Evolutionary conservation across 2,797 vertebrate genomes (phyloP).

Genomic region (Trachurus trachurus): DNA sequence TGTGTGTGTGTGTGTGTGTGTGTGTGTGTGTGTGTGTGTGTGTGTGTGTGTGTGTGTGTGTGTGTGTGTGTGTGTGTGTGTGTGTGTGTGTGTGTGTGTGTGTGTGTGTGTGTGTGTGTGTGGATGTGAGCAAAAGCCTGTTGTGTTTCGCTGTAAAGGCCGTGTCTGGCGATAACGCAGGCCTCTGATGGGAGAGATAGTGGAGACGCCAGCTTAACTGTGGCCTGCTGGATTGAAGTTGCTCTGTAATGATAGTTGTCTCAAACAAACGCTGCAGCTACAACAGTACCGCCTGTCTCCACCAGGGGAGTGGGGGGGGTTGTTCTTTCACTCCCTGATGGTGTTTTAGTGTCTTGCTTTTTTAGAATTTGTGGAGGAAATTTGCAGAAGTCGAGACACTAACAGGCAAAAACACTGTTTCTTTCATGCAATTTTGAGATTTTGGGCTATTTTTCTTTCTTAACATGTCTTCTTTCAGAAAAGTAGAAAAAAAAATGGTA

Average conservation of each 20-base stretch:
- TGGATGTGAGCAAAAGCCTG: constrained; percentile 50
- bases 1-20: constrained; percentile 45
- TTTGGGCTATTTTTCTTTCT: no score
- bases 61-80: constrained; percentile 42
- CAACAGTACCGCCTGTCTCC: constrained; percentile 18
- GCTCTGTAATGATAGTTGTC: constrained; percentile 85
- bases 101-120: constrained; percentile 49
- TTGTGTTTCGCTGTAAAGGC: constrained; percentile 73
- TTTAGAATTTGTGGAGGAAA: constrained; percentile 33
- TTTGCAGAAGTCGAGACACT: constrained; percentile 55
- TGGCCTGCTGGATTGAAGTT: constrained; percentile 84
- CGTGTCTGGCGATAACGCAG: constrained; percentile 81
- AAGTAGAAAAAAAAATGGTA: no score
- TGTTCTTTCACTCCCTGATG: constrained; percentile 17
- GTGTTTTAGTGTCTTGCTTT: constrained; percentile 35
- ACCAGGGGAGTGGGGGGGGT: constrained; percentile 49
- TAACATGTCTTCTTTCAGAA: no score
- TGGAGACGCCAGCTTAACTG: constrained; percentile 85
- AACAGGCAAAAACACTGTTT: no score
- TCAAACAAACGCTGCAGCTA: constrained; percentile 82
- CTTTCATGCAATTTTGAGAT: no score
- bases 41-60: constrained; percentile 37
- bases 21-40: constrained; percentile 50
- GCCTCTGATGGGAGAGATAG: constrained; percentile 85
- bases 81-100: constrained; percentile 32